phyloP scores from a whole-genome alignment of 2,797 vertebrate species.

The Melanotaenia pygmaea region DNA sequence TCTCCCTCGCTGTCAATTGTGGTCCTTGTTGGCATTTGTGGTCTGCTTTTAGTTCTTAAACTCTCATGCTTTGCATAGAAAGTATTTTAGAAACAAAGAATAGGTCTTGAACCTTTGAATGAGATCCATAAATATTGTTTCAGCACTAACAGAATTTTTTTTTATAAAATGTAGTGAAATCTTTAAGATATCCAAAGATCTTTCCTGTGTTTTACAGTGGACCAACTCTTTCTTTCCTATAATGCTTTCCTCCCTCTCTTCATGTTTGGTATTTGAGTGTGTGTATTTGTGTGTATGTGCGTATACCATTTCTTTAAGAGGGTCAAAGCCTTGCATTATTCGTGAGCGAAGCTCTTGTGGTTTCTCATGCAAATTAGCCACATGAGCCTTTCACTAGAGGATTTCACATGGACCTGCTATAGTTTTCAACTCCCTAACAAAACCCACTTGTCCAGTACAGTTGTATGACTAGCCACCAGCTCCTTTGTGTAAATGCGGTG shows the following conservation, averaged over 20 bases:
- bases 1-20: conserved; percentile 40
- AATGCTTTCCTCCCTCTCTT: neutral
- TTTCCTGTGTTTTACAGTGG: conserved; percentile 22
- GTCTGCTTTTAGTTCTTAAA: conserved; percentile 27
- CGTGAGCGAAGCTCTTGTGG: conserved; percentile 48
- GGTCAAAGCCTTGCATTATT: conserved; percentile 53
- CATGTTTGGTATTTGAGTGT: conserved; percentile 43
- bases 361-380: conserved; percentile 79
- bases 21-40: conserved; percentile 32
- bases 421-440: conserved; percentile 64
- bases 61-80: conserved; percentile 14
- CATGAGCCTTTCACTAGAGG: conserved; percentile 63
- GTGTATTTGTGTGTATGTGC: conserved; percentile 29
- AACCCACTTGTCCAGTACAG: conserved; percentile 61
- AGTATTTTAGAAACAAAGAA: neutral
- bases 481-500: conserved; percentile 53
- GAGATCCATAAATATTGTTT: neutral
- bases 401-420: conserved; percentile 69
- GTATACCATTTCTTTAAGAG: conserved; percentile 53
- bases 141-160: neutral
- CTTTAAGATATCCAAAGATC: neutral
- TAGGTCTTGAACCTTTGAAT: neutral
- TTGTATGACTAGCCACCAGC: conserved; percentile 54
- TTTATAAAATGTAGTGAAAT: neutral
- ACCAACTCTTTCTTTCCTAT: neutral